phyloP scores from a whole-genome alignment of 2,888 invertebrate genomes.

The Habrosyne pyritoides region DNA sequence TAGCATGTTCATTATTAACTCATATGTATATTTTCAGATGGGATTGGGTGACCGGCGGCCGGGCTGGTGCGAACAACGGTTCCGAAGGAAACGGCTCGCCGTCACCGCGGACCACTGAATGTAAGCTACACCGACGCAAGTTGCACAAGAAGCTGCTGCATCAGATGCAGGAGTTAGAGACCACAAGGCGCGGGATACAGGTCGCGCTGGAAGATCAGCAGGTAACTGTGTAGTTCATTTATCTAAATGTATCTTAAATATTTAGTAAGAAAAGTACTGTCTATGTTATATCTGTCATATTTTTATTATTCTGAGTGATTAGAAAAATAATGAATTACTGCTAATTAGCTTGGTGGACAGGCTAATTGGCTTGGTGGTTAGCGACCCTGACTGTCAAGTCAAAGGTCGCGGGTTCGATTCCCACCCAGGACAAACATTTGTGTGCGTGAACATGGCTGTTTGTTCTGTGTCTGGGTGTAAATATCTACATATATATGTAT shows the following conservation, averaged over 20 bases:
- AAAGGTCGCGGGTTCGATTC: too few relatives aligned
- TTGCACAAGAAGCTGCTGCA: conserved; percentile 88
- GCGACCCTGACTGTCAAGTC: too few relatives aligned
- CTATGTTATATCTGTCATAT: conserved; percentile 9
- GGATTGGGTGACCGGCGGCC: conserved; percentile 94
- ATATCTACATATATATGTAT: too few relatives aligned
- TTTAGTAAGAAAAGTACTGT: neutral
- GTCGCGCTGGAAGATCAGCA: conserved; percentile 34
- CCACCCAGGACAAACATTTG: too few relatives aligned
- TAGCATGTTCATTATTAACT: too few relatives aligned
- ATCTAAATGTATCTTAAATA: neutral
- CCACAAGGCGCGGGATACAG: conserved; percentile 85
- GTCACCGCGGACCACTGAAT: conserved; percentile 62
- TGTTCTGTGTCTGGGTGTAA: too few relatives aligned
- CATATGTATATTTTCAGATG: conserved; percentile 79
- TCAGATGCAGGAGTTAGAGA: conserved; percentile 88
- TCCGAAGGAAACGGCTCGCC: conserved; percentile 31
- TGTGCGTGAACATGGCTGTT: too few relatives aligned
- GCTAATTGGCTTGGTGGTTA: too few relatives aligned
- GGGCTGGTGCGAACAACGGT: conserved; percentile 46
- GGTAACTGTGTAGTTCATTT: neutral
- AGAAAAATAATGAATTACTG: too few relatives aligned
- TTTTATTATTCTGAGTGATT: too few relatives aligned
- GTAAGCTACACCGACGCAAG: conserved; percentile 85
- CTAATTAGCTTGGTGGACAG: too few relatives aligned